phyloP scores from a whole-genome alignment of 2,888 invertebrate species.

The Branchipolynoe longqiensis region DNA sequence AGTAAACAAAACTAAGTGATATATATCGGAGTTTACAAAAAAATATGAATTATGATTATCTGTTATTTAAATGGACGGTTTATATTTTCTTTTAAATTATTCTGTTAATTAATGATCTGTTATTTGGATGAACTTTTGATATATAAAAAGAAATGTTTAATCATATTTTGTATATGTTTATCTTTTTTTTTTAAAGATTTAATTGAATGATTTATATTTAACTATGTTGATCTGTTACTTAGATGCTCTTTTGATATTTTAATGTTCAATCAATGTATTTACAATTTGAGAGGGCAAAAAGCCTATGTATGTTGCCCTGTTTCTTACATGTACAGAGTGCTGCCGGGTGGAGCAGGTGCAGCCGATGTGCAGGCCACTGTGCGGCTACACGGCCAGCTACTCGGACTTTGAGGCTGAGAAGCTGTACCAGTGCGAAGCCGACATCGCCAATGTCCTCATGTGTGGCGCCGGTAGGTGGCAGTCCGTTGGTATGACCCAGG shows the following conservation, averaged over 20 bases:
- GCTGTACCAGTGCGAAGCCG: background rate
- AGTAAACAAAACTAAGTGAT: too few relatives aligned
- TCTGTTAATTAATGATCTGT: too few relatives aligned
- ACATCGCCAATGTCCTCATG: conserved; percentile 35
- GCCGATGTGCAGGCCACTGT: conserved; percentile 41
- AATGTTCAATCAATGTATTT: background rate
- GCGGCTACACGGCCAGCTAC: conserved; percentile 41
- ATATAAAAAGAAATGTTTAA: too few relatives aligned
- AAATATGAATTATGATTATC: too few relatives aligned
- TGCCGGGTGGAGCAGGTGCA: conserved; percentile 17
- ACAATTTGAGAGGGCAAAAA: background rate
- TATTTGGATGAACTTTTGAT: too few relatives aligned
- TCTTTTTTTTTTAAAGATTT: too few relatives aligned
- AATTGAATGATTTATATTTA: background rate
- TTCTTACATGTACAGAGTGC: conserved; percentile 43
- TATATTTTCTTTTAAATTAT: too few relatives aligned
- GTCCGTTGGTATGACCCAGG: too few relatives aligned
- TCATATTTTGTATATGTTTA: too few relatives aligned
- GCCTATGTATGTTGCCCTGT: background rate
- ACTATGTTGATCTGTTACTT: background rate
- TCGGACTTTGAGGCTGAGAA: background rate
- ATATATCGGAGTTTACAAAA: too few relatives aligned
- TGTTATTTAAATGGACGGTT: too few relatives aligned
- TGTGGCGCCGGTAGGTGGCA: conserved; percentile 44
- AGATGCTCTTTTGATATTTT: background rate